Conservation (phyloP, 2,888 invertebrate species). For the Cephus spinipes region DNA sequence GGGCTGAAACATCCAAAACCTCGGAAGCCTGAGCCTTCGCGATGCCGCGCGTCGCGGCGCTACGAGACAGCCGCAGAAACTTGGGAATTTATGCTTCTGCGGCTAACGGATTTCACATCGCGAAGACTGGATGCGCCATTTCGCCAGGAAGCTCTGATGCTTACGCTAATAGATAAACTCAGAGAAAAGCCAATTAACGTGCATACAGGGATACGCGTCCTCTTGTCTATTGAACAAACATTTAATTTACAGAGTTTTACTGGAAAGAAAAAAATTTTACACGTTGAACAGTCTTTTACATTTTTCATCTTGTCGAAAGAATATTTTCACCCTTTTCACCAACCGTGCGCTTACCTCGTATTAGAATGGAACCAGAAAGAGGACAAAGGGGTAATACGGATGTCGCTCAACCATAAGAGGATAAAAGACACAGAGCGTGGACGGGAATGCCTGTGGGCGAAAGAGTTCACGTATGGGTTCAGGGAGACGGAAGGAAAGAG, state of each 20-base stretch:
- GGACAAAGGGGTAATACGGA: not conserved
- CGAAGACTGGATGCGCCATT: not conserved
- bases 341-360: not conserved
- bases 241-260: not conserved
- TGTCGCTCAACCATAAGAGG: not conserved
- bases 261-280: not conserved
- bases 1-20: not conserved
- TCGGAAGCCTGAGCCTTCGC: not conserved
- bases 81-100: constrained; percentile 53
- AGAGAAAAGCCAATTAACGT: not conserved
- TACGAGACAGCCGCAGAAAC: constrained; percentile 55
- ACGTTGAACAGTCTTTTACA: not conserved
- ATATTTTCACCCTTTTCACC: not conserved
- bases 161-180: not conserved
- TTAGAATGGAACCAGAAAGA: not conserved
- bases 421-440: not conserved
- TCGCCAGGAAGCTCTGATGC: not conserved
- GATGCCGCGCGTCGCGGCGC: not conserved
- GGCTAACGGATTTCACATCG: constrained; percentile 3
- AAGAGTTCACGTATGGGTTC: not conserved
- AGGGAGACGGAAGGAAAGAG: not conserved
- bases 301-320: not conserved
- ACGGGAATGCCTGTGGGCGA: not conserved
- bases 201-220: not conserved
- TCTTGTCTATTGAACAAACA: accelerated